Conservation (phyloP, 1,140 invertebrate species). For the Drosophila ananassae region DNA sequence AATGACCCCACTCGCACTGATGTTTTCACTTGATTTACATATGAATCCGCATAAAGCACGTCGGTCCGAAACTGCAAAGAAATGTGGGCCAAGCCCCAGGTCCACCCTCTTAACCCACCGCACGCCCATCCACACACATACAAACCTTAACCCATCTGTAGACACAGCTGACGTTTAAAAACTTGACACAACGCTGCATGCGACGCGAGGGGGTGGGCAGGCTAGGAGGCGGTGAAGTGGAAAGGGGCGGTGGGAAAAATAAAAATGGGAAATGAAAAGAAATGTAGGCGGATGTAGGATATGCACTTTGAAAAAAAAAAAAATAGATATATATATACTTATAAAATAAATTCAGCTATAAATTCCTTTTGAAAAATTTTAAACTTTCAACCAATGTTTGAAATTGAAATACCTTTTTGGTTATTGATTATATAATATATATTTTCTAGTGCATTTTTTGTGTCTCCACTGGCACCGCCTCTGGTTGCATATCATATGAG, state of each 20-base stretch:
- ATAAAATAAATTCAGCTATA: too few species aligned
- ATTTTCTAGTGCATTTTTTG: slow-evolving; percentile 24
- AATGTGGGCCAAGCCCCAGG: slow-evolving; percentile 59
- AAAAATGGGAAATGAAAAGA: slow-evolving; percentile 53
- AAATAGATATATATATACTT: too few species aligned
- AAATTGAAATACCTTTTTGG: too few species aligned
- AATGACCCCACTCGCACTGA: slow-evolving; percentile 20
- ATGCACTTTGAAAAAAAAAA: slow-evolving; percentile 11
- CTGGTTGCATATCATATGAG: slow-evolving; percentile 64
- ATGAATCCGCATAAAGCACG: slow-evolving; percentile 68
- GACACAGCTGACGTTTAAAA: slow-evolving; percentile 66
- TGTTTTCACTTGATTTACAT: slow-evolving; percentile 72
- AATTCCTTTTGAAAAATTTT: too few species aligned
- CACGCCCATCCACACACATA: neutral
- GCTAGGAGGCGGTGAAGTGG: neutral
- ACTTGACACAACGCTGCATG: slow-evolving; percentile 66
- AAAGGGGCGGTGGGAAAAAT: slow-evolving; percentile 7
- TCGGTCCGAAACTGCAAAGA: slow-evolving; percentile 55
- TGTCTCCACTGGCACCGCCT: slow-evolving; percentile 21
- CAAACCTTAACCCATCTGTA: slow-evolving; percentile 29
- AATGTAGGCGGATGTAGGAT: slow-evolving; percentile 58
- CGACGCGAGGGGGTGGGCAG: slow-evolving; percentile 18
- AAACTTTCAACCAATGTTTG: too few species aligned
- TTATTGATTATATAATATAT: neutral
- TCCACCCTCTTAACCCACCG: slow-evolving; percentile 31